Evolutionary conservation across 2,113 vertebrate species (phyloP).

Genomic region (Aptenodytes forsteri): DNA sequence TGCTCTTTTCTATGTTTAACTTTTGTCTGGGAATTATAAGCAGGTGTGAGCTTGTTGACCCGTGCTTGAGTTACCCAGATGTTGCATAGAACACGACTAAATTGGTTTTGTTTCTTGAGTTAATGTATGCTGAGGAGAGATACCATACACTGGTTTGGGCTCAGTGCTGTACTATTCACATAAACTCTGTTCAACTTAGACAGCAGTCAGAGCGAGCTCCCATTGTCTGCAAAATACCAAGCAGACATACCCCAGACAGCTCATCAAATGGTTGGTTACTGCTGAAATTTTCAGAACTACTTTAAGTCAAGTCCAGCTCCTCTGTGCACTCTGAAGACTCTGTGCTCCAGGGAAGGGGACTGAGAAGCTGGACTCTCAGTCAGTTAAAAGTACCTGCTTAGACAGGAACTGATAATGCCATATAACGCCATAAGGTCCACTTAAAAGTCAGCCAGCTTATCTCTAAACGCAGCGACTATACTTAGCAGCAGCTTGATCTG

Average conservation of each 20-base stretch:
- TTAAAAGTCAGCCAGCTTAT: background rate
- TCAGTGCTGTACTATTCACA: background rate
- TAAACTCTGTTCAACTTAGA: background rate
- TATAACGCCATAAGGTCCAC: too few relatives aligned
- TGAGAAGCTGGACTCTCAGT: background rate
- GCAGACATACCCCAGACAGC: background rate
- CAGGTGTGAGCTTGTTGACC: background rate
- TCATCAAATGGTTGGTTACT: background rate
- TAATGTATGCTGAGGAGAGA: background rate
- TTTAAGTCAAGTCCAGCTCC: background rate
- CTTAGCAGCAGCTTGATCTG: background rate
- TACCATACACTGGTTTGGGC: background rate
- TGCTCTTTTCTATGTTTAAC: background rate
- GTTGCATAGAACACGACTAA: background rate
- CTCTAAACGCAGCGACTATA: background rate
- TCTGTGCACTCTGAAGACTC: background rate
- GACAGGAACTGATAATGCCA: background rate
- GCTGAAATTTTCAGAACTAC: background rate
- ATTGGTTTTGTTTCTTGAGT: background rate
- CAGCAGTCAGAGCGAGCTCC: background rate
- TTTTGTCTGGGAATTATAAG: background rate
- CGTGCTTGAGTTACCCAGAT: background rate
- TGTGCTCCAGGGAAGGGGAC: background rate
- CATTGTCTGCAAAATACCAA: background rate
- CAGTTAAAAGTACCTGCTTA: background rate